phyloP scores from a whole-genome alignment of 92 coral and sea anemone species.

The Galaxea fascicularis region DNA sequence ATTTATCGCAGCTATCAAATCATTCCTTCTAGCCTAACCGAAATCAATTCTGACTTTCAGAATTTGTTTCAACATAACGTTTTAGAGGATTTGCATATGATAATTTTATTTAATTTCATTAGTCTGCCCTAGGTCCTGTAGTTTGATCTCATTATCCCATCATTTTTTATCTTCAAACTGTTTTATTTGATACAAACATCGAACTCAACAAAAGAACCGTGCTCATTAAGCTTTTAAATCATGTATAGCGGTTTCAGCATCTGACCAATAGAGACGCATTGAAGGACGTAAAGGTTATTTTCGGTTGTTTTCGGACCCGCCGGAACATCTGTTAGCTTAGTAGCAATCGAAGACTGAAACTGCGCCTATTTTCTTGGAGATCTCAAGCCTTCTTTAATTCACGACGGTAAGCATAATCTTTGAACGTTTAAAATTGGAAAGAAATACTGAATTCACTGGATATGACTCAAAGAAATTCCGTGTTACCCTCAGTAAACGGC shows the following conservation, averaged over 20 bases:
- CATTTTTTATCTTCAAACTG: conserved; percentile 36
- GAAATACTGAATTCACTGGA: too few species aligned
- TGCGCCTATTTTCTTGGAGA: background rate
- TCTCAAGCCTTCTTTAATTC: background rate
- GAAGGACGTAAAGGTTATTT: background rate
- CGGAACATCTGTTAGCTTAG: conserved; percentile 19
- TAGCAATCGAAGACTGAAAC: conserved; percentile 12
- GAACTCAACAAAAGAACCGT: conserved; percentile 32
- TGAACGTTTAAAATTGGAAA: background rate
- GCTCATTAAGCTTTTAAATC: conserved; percentile 32
- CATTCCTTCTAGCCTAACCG: background rate
- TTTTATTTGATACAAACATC: conserved; percentile 30
- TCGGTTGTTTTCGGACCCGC: background rate
- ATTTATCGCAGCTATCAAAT: background rate
- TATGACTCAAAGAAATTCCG: conserved; percentile 17
- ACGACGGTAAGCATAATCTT: background rate
- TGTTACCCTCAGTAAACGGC: conserved; percentile 25
- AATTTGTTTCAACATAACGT: too few species aligned
- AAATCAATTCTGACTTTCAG: too few species aligned
- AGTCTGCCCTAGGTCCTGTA: background rate
- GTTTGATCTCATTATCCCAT: conserved; percentile 3
- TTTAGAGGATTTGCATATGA: background rate
- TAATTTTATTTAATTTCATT: background rate
- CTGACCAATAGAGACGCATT: conserved; percentile 1
- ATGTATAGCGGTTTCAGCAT: conserved; percentile 7